phyloP scores from a whole-genome alignment of 2,888 invertebrate species.

The Leuctra nigra region DNA sequence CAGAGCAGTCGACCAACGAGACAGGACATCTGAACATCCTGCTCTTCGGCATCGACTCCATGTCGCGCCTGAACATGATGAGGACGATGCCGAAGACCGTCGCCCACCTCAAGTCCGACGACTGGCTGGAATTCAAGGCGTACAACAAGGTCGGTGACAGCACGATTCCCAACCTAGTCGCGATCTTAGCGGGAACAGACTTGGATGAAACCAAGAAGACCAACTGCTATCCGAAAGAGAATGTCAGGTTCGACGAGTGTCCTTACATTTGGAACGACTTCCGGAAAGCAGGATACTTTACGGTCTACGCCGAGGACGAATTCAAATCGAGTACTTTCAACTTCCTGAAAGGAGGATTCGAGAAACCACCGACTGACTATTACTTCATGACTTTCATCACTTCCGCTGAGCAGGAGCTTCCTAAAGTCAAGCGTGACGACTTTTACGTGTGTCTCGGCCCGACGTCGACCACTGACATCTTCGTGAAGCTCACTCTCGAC shows the following conservation, averaged over 20 bases:
- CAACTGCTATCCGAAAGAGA: conserved; percentile 31
- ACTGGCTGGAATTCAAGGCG: conserved; percentile 65
- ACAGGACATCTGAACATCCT: conserved; percentile 47
- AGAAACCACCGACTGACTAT: conserved; percentile 69
- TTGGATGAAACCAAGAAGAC: conserved; percentile 30
- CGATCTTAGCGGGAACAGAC: conserved; percentile 64
- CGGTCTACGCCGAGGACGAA: conserved; percentile 75
- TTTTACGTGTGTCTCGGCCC: conserved; percentile 55
- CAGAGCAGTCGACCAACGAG: background rate
- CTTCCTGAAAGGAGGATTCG: conserved; percentile 63
- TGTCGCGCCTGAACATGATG: conserved; percentile 70
- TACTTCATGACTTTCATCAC: conserved; percentile 68
- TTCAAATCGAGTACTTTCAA: conserved; percentile 67
- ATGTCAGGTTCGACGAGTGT: conserved; percentile 55
- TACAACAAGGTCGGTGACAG: conserved; percentile 70
- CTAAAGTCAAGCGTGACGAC: conserved; percentile 38
- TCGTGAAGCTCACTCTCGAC: conserved; percentile 61
- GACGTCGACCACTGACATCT: conserved; percentile 56
- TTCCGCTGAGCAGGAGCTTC: conserved; percentile 42
- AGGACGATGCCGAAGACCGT: conserved; percentile 69
- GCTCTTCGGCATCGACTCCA: conserved; percentile 77
- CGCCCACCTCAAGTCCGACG: conserved; percentile 56
- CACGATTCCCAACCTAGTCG: conserved; percentile 85
- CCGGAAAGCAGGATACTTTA: conserved; percentile 61
- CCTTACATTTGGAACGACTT: conserved; percentile 74